Percentiles rank a stretch among this genome's conserved stretches.
Evolutionary conservation across 2,797 vertebrate genomes (phyloP).

Genomic region (Rhinoraja longicauda): DNA sequence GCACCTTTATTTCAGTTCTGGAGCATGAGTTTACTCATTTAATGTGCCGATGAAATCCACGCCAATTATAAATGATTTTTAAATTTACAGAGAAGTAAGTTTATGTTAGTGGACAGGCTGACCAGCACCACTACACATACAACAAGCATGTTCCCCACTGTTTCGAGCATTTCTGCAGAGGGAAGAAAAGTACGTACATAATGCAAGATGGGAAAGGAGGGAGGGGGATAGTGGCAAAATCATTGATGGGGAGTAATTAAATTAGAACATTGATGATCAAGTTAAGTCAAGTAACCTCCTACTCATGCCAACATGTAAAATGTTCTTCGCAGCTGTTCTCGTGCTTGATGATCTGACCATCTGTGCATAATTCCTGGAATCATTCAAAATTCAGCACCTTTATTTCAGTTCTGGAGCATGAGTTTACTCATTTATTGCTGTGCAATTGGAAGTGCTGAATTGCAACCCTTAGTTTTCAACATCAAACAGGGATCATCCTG

Average conservation of each 20-base stretch:
- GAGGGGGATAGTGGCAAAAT: neutral
- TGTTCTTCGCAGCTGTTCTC: neutral
- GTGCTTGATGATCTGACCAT: neutral
- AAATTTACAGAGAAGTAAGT: neutral
- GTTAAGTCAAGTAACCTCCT: neutral
- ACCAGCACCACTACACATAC: neutral
- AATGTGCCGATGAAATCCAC: neutral
- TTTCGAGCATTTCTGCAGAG: neutral
- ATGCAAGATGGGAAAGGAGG: neutral
- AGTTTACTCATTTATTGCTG: neutral
- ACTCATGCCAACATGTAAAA: neutral
- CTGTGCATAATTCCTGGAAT: neutral
- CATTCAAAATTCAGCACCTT: slow-evolving; percentile 10
- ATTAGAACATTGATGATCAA: neutral
- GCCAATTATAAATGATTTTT: neutral
- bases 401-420: neutral
- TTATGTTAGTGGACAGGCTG: neutral
- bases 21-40: neutral
- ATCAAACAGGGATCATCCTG: slow-evolving; percentile 21
- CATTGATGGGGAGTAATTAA: neutral
- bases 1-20: neutral
- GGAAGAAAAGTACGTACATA: neutral
- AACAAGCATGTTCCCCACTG: neutral
- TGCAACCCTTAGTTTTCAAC: neutral
- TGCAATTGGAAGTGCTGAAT: neutral